Percentiles rank a stretch among this genome's conserved stretches.
These are phyloP conservation scores for Dryobates pubescens DNA, from an alignment of 2,797 vertebrate genomes.

Conservation along the genomic window DNA sequence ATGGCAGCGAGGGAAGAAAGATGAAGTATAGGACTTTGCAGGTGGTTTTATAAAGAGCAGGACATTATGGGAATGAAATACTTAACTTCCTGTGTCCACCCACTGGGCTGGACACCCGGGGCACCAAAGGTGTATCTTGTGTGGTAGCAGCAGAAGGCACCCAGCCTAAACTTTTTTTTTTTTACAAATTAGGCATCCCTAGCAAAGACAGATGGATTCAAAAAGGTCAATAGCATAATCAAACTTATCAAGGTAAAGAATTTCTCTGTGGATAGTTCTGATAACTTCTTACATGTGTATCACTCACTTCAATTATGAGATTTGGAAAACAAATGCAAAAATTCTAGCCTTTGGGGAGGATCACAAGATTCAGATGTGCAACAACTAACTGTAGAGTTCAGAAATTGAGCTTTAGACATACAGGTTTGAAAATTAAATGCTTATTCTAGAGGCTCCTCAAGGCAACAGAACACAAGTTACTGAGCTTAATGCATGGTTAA, in stretches of 20 bases:
- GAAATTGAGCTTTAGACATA: background rate
- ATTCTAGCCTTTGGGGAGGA: background rate
- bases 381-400: background rate
- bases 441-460: background rate
- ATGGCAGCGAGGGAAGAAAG: too few species aligned
- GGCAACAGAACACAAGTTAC: background rate
- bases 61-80: too few species aligned
- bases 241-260: background rate
- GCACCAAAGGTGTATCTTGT: too few species aligned
- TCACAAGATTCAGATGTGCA: background rate
- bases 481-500: background rate
- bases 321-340: accelerated
- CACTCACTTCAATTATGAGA: background rate
- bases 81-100: too few species aligned
- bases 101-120: too few species aligned
- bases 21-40: too few species aligned
- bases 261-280: background rate
- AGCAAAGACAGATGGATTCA: background rate
- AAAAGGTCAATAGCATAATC: background rate
- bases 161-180: too few species aligned
- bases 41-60: too few species aligned
- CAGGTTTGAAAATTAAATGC: background rate
- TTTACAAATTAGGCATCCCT: background rate
- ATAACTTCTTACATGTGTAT: conserved; percentile 16
- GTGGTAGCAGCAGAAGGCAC: too few species aligned